Base-by-base conservation (phyloP, 2,888 invertebrate species). In the Tuberolachnus salignus region DNA sequence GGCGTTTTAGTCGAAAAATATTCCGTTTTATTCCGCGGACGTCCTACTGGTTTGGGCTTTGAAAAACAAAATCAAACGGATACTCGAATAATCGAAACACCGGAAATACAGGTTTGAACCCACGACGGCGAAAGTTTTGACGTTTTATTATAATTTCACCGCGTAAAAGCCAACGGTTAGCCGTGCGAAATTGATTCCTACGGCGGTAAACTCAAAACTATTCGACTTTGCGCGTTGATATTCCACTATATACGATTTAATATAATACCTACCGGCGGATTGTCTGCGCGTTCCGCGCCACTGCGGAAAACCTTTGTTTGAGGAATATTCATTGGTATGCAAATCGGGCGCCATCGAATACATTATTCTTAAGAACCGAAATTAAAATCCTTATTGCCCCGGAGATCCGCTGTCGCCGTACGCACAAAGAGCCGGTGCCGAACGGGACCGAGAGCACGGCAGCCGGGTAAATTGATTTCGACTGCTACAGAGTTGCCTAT, bases 281-380 rank as follows among this genome's bases (percentile, higher is more conserved):
- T 51, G 34, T 11, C 2, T 61, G 34, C 34, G 34, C 34, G 34
- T 34, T 34, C 34, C 34, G 34, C 34, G 34, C n/a, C n/a, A n/a
- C n/a, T 49, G 9, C 2, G 46, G 49, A 46, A 59, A 1, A 72
- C 21, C 34, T 73, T 51, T 21, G 34, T 73, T 34, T 16, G 19
- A 63, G 42, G 51, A 73, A 49, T 63, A 51, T 63, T 51, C 16
- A 73, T 51, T 34, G 51, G 19, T 63, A 63, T 73, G 73, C 51
- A 63, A 73, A 73, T 63, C 51, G 8, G 11, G 2, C 49, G 4
- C 11, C 14, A 72, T 72, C 61, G 49, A 61, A 61, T 63, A 73
- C 34, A 34, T 3, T 34, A 6, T 42, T 51, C 42, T 53, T 42
- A 11, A 21, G 6, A 23, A 51, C 51, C 16, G 21, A 42, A 73